Base-by-base conservation (phyloP, 1,140 invertebrate species). In the Rhizoglyphus robini region DNA sequence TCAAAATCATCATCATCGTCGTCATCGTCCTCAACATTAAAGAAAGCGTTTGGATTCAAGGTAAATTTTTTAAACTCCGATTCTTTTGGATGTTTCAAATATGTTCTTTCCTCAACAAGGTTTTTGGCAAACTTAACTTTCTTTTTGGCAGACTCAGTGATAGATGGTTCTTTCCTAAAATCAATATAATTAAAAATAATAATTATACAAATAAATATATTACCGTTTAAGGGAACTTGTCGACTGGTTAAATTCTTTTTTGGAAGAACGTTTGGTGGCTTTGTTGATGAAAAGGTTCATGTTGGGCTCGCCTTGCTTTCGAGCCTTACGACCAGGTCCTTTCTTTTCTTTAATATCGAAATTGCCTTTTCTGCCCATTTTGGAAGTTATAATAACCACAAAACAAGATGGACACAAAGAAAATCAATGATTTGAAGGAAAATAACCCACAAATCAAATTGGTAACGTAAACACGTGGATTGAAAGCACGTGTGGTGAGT, bases 341-440 rank as follows among this genome's bases (percentile, higher is more conserved):
- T 82, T 86, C 70, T 88, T 87, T 59, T 82, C 81, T 68, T 82
- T 82, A 38, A 81, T 81, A 70, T 80, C 78, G 73, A 86, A 92
- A 71, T 88, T 86, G 30, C 83, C 87, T 80, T 90, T 92, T 46
- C 90, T 80, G 65, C 90, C 90, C 90, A 94, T 94, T 5, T 47
- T 72, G 2, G n/a, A 15, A 15, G 27, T 4, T 1, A 32, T 2
- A 27, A 18, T 1, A 31, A 61, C 13, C 18, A 57, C n/a, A 27
- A 57, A 30, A 57, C n/a, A 27, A 11, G 2, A 25, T 1, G 51
- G 18, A 27, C 4, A 57, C 29, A 30, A 2, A 57, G 13, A 57
- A n/a, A n/a, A n/a, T n/a, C n/a, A n/a, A n/a, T n/a, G n/a, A n/a
- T n/a, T n/a, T n/a, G n/a, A n/a, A n/a, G n/a, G n/a, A 25, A 51